Evolutionary conservation across 2,888 invertebrate genomes (phyloP), one percentile per base, ranked within the genome.

Genomic region (Petrolisthes manimaculis): DNA sequence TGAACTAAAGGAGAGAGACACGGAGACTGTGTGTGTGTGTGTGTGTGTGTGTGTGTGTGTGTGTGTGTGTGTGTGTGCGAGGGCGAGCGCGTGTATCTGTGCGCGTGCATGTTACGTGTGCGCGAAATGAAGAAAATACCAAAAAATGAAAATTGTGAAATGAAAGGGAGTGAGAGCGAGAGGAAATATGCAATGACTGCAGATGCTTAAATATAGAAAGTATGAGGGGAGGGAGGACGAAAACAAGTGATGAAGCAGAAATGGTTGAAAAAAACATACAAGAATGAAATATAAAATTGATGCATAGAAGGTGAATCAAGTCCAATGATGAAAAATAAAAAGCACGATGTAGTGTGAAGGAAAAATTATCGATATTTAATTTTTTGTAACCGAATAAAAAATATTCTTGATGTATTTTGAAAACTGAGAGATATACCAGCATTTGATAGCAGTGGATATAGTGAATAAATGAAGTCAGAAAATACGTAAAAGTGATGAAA

Each of bases 1-100:
- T 12, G 12, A 67, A n/a, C 67, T n/a, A 67, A 12, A n/a, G 67
- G n/a, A n/a, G n/a, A 67, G 14, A n/a, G n/a, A n/a, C n/a, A 14
- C 14, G n/a, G n/a, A 14, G 12, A 12, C 67, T 61, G 61, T 61
- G 61, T 61, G 61, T 61, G 61, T 61, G 61, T 61, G 61, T 61
- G 61, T 61, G 61, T 61, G 61, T 61, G 61, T 61, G 61, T 61
- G 61, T 61, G 61, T 61, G 61, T 61, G 61, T 61, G 61, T 61
- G 61, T 61, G 61, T 61, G 61, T 61, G 61, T 61, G 3, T 61
- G 61, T 61, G 61, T 61, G 61, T 74, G 24, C 9, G 74, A 18
- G 74, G 14, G 74, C 21, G 74, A 9, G 74, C n/a, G n/a, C 9
- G 74, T 61, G 61, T 61, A 18, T 1, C 12, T 61, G 61, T 61